Percentiles rank a stretch among this genome's conserved stretches.
phyloP scores from a whole-genome alignment of 2,888 invertebrate genomes.

The Macrosiphum euphorbiae region DNA sequence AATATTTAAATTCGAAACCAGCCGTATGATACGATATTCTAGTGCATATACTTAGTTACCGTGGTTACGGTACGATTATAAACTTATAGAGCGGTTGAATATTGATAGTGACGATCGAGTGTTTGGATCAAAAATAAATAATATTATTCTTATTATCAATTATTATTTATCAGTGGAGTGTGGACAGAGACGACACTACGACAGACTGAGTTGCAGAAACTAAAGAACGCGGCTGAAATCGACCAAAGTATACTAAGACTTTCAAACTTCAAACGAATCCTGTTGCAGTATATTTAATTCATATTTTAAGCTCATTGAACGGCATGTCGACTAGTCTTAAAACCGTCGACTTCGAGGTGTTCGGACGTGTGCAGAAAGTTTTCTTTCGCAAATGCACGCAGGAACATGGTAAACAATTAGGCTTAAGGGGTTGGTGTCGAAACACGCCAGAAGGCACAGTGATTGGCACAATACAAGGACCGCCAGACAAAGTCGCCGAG shows the following conservation, averaged over 20 bases:
- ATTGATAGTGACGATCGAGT: neutral
- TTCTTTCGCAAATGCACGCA: slow-evolving; percentile 76
- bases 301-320: neutral
- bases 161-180: neutral
- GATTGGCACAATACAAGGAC: slow-evolving; percentile 74
- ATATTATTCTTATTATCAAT: neutral
- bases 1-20: neutral
- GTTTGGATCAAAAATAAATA: neutral
- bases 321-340: slow-evolving; percentile 28
- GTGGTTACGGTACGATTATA: neutral
- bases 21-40: neutral
- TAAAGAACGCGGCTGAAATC: neutral
- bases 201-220: neutral
- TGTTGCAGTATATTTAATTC: neutral
- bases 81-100: too few species aligned
- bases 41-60: neutral
- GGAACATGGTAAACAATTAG: slow-evolving; percentile 76
- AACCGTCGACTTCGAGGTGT: slow-evolving; percentile 66
- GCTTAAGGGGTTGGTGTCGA: slow-evolving; percentile 81
- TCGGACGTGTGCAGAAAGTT: slow-evolving; percentile 66
- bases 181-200: neutral
- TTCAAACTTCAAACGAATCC: neutral
- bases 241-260: neutral
- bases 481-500: slow-evolving; percentile 68
- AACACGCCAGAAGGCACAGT: slow-evolving; percentile 80